phyloP scores from a whole-genome alignment of 2,888 invertebrate genomes.

The Acanthacorydalis orientalis region DNA sequence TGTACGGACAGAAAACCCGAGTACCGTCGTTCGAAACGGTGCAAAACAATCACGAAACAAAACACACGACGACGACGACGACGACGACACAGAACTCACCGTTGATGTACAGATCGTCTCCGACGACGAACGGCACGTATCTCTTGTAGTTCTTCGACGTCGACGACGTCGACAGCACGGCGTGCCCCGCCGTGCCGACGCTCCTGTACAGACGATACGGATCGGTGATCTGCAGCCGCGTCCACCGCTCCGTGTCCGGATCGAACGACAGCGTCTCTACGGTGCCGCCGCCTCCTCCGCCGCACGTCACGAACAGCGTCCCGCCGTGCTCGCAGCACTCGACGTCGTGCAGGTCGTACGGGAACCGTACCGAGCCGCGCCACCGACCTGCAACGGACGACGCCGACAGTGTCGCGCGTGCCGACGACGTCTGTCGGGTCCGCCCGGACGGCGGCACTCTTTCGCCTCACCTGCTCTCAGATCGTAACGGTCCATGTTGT shows the following conservation, averaged over 20 bases:
- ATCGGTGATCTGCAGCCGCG: conserved; percentile 1
- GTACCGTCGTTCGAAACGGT: too few species aligned
- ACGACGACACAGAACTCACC: not conserved
- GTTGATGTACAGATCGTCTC: conserved; percentile 2
- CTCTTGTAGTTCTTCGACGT: not conserved
- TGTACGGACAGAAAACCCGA: too few species aligned
- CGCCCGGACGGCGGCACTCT: not conserved
- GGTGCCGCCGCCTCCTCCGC: not conserved
- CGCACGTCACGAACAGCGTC: conserved; percentile 13
- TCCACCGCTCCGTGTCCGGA: not conserved
- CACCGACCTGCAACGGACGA: conserved; percentile 16
- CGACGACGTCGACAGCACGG: not conserved
- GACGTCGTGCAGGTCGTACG: conserved; percentile 15
- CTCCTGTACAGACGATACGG: conserved; percentile 1
- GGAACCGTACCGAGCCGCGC: conserved; percentile 15
- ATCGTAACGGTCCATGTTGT: conserved; percentile 21
- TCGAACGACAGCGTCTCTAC: conserved; percentile 3
- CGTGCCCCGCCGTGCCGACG: not conserved
- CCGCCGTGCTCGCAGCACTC: conserved; percentile 19
- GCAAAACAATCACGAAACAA: not conserved
- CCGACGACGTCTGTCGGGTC: too few species aligned
- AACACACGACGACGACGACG: not conserved
- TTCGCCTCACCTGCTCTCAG: conserved; percentile 14
- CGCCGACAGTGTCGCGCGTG: too few species aligned
- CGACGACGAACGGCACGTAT: conserved; percentile 1